Evolutionary conservation across 92 coral and sea anemone species (phyloP).

Genomic region (Muricea muricata): DNA sequence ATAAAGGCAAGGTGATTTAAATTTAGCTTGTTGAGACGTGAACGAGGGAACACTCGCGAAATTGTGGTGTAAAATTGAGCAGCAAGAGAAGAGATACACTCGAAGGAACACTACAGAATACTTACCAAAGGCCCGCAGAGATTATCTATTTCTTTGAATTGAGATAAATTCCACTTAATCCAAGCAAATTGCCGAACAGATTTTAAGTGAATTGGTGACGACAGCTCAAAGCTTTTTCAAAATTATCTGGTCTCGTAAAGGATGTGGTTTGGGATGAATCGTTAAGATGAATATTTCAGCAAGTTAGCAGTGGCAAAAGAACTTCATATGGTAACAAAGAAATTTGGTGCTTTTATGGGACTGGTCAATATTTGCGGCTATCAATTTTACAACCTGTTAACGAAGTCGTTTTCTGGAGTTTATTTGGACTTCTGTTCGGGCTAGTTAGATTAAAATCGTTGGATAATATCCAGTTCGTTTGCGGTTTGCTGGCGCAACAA

Average conservation of each 20-base stretch:
- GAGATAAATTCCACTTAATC: conserved; percentile 28
- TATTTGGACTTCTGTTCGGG: background rate
- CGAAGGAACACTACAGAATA: background rate
- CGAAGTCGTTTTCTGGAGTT: background rate
- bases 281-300: background rate
- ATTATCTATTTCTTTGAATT: background rate
- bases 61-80: conserved; percentile 6
- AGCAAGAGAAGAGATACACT: background rate
- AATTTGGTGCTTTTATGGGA: background rate
- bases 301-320: background rate
- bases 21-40: background rate
- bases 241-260: background rate
- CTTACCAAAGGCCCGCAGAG: background rate
- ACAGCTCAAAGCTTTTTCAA: background rate
- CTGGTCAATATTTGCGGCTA: background rate
- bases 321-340: background rate
- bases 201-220: background rate
- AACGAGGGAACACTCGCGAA: background rate
- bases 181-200: conserved; percentile 38
- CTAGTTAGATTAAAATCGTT: background rate
- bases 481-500: too few relatives aligned
- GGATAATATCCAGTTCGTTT: background rate
- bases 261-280: background rate
- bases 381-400: background rate
- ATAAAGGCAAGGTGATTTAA: background rate